Conservation (phyloP, 2,888 invertebrate genomes). For the Diaperis boleti region DNA sequence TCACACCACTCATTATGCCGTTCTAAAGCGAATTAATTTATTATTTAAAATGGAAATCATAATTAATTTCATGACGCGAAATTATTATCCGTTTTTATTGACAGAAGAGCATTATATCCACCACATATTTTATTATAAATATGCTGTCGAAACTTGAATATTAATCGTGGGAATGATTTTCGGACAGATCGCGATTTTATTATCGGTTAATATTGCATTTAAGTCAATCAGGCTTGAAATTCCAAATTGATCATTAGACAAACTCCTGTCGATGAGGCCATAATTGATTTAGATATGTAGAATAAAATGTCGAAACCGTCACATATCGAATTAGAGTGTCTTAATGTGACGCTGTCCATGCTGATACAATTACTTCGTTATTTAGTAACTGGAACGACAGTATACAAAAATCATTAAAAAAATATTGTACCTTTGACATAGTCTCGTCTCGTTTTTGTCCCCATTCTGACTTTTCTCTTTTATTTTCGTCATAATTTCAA, state of each 20-base stretch:
- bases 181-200: neutral
- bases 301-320: no score
- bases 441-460: no score
- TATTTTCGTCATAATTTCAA: no score
- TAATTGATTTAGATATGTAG: neutral
- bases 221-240: neutral
- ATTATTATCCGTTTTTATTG: conserved; percentile 14
- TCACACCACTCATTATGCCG: conserved; percentile 28
- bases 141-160: neutral
- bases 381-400: no score
- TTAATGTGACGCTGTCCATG: no score
- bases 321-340: no score
- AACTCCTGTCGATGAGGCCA: neutral
- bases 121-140: conserved; percentile 6
- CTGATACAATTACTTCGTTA: no score
- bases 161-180: no score
- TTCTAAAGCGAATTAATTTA: conserved; percentile 23
- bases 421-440: no score
- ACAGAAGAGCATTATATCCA: conserved; percentile 14
- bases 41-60: conserved; percentile 17
- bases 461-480: no score
- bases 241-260: neutral
- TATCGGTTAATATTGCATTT: neutral
- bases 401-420: no score
- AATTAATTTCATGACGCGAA: conserved; percentile 15